phyloP scores from a whole-genome alignment of 2,888 invertebrate species.

The Thelaira solivaga region DNA sequence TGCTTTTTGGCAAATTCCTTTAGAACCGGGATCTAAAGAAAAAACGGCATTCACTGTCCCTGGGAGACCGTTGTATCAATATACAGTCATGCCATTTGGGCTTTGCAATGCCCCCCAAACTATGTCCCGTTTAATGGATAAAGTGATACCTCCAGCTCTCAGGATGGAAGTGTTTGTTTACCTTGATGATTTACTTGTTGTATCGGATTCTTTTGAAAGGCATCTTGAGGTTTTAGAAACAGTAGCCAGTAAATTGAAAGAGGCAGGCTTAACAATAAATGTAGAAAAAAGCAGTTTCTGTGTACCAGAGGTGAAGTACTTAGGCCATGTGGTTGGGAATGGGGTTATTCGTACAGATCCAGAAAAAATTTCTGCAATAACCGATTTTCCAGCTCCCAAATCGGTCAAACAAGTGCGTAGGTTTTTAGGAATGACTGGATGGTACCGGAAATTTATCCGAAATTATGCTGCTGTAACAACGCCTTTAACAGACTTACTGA shows the following conservation, averaged over 20 bases:
- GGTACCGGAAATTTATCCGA: conserved; percentile 29
- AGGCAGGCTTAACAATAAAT: neutral
- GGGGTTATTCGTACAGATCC: neutral
- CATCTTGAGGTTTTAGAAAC: neutral
- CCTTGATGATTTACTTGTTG: neutral
- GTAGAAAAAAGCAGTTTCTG: neutral
- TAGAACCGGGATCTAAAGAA: neutral
- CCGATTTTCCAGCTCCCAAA: neutral
- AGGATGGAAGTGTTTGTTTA: neutral
- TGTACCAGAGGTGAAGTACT: neutral
- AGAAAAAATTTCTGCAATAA: neutral
- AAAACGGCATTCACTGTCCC: conserved; percentile 18
- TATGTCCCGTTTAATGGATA: neutral
- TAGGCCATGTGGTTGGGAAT: neutral
- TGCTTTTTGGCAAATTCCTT: too few relatives aligned
- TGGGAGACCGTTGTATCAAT: conserved; percentile 19
- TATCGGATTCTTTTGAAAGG: neutral
- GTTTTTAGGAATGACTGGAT: neutral
- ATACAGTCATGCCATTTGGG: conserved; percentile 7
- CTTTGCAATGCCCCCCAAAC: neutral
- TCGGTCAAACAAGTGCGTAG: neutral
- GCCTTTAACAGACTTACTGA: neutral
- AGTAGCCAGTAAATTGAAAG: neutral
- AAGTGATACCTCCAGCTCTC: neutral
- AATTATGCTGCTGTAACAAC: neutral